These are phyloP conservation scores for Anoplophora glabripennis DNA, from an alignment of 1,140 invertebrate genomes.

Conservation along the genomic window DNA sequence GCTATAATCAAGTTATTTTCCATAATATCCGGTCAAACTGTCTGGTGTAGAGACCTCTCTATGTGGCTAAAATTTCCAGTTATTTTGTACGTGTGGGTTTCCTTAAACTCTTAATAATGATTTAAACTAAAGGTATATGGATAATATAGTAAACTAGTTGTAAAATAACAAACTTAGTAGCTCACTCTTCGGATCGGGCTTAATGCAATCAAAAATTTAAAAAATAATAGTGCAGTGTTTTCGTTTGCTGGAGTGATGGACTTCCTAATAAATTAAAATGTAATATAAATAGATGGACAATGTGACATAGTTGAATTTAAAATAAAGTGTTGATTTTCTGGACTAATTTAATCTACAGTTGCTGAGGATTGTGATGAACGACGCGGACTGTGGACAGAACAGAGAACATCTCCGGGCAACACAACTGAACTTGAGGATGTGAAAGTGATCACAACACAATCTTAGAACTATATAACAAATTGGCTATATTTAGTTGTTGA, in stretches of 20 bases:
- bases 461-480: constrained; percentile 34
- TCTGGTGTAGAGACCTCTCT: background rate
- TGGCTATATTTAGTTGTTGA: constrained; percentile 38
- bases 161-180: constrained; percentile 42
- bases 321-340: constrained; percentile 29
- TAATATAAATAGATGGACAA: constrained; percentile 29
- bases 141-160: constrained; percentile 45
- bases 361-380: constrained; percentile 17
- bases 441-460: constrained; percentile 10
- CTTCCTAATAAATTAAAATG: constrained; percentile 37
- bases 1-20: background rate
- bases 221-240: constrained; percentile 40
- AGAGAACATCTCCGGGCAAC: constrained; percentile 17
- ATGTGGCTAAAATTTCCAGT: constrained; percentile 24
- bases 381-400: constrained; percentile 17
- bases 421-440: constrained; percentile 9
- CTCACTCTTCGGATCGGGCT: constrained; percentile 46
- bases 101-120: constrained; percentile 24
- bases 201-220: constrained; percentile 14
- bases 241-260: constrained; percentile 36
- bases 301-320: constrained; percentile 24
- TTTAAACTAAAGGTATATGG: constrained; percentile 43
- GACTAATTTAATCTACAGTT: constrained; percentile 24
- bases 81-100: constrained; percentile 29
- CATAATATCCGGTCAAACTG: background rate